Percentiles rank a stretch among this genome's conserved stretches.
Conservation (phyloP, 2,113 vertebrate species). For the Fregata magnificens region DNA sequence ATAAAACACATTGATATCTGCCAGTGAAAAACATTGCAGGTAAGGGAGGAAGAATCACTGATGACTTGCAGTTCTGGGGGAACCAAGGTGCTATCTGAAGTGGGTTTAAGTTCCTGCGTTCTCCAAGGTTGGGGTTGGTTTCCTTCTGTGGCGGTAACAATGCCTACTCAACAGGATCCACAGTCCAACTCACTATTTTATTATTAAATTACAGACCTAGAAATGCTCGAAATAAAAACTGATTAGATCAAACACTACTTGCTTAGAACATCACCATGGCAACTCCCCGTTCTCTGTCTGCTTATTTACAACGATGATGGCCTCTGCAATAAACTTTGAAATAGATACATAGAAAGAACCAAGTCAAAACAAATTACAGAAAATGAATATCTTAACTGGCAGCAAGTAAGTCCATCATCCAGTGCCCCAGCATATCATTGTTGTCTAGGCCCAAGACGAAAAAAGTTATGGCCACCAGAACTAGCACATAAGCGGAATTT, state of each 20-base stretch:
- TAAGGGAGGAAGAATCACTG: background rate
- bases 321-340: background rate
- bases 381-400: background rate
- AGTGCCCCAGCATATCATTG: background rate
- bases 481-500: background rate
- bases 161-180: background rate
- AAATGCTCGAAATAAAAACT: background rate
- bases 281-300: background rate
- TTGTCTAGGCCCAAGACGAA: background rate
- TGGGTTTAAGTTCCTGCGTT: background rate
- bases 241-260: background rate
- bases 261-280: background rate
- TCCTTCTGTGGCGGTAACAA: background rate
- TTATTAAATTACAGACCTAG: background rate
- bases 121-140: background rate
- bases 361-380: conserved; percentile 5
- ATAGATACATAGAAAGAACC: background rate
- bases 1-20: background rate
- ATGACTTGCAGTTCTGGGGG: background rate
- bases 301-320: background rate
- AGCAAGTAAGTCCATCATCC: background rate
- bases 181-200: background rate
- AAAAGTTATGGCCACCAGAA: background rate
- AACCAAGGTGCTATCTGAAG: background rate
- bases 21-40: background rate